Evolutionary conservation across 2,797 vertebrate genomes (phyloP).

Genomic region (Neosilurus hyrtlii): DNA sequence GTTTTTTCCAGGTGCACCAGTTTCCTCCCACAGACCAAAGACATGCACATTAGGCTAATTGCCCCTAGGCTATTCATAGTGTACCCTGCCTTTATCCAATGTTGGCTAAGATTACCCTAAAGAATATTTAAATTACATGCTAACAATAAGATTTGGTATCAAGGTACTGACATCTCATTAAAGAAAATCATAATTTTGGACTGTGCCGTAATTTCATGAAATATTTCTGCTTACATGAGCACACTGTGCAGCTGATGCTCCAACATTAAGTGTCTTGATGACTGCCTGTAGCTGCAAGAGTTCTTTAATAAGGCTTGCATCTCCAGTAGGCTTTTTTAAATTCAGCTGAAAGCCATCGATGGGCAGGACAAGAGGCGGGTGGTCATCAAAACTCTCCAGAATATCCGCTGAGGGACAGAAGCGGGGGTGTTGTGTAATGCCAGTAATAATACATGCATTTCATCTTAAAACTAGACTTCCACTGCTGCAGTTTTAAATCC

Average conservation of each 20-base stretch:
- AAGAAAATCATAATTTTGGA: neutral
- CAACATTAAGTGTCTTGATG: slow-evolving; percentile 50
- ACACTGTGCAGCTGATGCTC: slow-evolving; percentile 19
- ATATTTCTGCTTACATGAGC: slow-evolving; percentile 60
- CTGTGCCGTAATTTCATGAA: neutral
- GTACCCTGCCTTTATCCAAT: too few species aligned
- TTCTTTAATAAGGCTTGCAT: slow-evolving; percentile 59
- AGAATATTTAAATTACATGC: neutral
- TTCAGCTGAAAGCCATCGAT: slow-evolving; percentile 66
- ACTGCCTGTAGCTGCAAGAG: slow-evolving; percentile 61
- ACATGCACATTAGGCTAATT: too few species aligned
- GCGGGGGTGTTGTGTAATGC: neutral
- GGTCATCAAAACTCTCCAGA: slow-evolving; percentile 76
- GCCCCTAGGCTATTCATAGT: too few species aligned
- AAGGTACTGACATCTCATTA: neutral
- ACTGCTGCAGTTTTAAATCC: neutral
- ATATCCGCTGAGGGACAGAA: slow-evolving; percentile 65
- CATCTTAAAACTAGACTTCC: neutral
- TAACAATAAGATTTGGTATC: neutral
- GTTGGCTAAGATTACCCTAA: neutral
- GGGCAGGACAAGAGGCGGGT: slow-evolving; percentile 76
- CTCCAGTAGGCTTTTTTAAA: slow-evolving; percentile 57
- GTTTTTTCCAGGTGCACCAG: too few species aligned
- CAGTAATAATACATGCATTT: neutral
- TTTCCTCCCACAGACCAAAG: too few species aligned